Percentiles rank a stretch among this genome's conserved stretches.
Evolutionary conservation across 2,113 vertebrate genomes (phyloP).

Genomic region (Mungos mungo): DNA sequence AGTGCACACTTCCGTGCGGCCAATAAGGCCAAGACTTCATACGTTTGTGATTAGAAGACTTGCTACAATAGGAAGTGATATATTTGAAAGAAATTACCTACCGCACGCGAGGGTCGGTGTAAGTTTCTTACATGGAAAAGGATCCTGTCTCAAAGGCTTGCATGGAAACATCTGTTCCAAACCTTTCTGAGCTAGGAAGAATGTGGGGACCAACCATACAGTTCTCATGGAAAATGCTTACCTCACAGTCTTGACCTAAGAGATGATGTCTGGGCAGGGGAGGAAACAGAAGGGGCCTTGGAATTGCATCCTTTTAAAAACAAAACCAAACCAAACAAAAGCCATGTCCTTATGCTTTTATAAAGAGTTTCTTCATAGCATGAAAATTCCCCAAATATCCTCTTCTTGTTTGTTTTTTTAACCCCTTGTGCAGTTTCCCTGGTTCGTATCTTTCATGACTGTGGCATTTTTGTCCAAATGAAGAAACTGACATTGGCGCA

Average conservation of each 20-base stretch:
- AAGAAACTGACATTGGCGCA: neutral
- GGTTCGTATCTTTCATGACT: neutral
- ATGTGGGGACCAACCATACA: neutral
- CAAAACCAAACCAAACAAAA: conserved; percentile 26
- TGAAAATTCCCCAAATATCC: conserved; percentile 40
- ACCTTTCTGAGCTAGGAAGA: conserved; percentile 2
- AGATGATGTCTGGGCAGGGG: neutral
- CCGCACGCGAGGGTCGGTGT: neutral
- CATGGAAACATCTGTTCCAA: conserved; percentile 58
- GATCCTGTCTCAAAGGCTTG: neutral
- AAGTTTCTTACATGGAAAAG: neutral
- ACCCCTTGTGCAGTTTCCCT: neutral
- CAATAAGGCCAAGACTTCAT: neutral
- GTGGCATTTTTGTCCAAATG: neutral
- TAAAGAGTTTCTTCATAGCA: conserved; percentile 24
- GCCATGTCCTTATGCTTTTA: conserved; percentile 30
- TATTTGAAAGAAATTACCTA: conserved; percentile 12
- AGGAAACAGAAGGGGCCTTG: conserved; percentile 60
- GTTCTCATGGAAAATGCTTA: conserved; percentile 15
- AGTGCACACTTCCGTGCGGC: neutral
- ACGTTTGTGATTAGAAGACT: neutral
- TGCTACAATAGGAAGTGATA: neutral
- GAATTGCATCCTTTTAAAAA: conserved; percentile 53
- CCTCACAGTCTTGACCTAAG: conserved; percentile 36
- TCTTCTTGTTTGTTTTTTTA: conserved; percentile 34